Evolutionary conservation across 2,113 vertebrate genomes (phyloP).

Genomic region (Mastomys coucha): DNA sequence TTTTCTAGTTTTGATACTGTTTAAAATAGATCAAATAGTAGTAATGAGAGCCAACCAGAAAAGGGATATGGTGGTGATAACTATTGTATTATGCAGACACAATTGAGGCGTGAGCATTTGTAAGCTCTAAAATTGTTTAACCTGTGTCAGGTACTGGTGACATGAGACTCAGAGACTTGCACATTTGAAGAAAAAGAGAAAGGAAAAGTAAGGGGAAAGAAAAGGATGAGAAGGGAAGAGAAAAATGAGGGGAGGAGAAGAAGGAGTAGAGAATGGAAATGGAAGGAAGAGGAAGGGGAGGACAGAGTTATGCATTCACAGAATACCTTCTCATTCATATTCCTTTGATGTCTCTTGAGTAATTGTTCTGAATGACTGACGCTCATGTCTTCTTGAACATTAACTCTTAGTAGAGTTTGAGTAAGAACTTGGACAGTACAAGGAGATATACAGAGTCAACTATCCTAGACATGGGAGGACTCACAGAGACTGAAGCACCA

Average conservation of each 20-base stretch:
- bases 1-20: background rate
- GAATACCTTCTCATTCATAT: background rate
- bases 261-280: background rate
- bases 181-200: background rate
- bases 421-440: background rate
- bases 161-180: background rate
- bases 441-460: too few relatives aligned
- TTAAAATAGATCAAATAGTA: background rate
- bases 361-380: slow-evolving; percentile 40
- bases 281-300: too few relatives aligned
- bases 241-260: too few relatives aligned
- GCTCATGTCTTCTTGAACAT: slow-evolving; percentile 6
- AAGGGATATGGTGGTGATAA: background rate
- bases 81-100: background rate
- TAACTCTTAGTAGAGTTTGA: background rate
- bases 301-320: background rate
- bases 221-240: background rate
- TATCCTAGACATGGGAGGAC: too few relatives aligned
- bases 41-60: background rate
- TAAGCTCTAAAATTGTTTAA: slow-evolving; percentile 11
- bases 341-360: background rate
- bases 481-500: too few relatives aligned
- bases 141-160: background rate
- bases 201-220: too few relatives aligned
- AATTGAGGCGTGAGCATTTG: background rate